These are phyloP conservation scores for Esperia sulphurella DNA, from an alignment of 2,888 invertebrate species.

Conservation along the genomic window DNA sequence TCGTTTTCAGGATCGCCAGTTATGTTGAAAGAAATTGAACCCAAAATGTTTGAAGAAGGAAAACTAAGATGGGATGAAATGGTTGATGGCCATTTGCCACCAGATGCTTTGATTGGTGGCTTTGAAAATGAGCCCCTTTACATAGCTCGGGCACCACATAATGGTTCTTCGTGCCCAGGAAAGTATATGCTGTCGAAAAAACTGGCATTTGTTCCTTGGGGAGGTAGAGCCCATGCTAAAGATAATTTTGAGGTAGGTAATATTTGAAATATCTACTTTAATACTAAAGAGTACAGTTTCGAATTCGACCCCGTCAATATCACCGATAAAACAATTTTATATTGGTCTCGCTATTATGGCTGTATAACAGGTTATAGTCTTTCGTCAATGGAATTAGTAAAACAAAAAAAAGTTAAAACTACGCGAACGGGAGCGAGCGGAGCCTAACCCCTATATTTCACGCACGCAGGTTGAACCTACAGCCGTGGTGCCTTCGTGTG, in stretches of 20 bases:
- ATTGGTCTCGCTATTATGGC: too few species aligned
- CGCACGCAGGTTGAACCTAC: too few species aligned
- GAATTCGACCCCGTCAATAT: too few species aligned
- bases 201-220: slow-evolving; percentile 86
- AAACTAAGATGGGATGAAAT: slow-evolving; percentile 81
- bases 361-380: too few species aligned
- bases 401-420: too few species aligned
- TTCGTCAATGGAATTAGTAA: too few species aligned
- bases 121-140: slow-evolving; percentile 82
- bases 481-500: too few species aligned
- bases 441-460: too few species aligned
- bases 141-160: slow-evolving; percentile 84
- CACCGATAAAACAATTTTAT: too few species aligned
- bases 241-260: slow-evolving; percentile 82
- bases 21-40: slow-evolving; percentile 18
- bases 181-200: slow-evolving; percentile 86
- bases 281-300: too few species aligned
- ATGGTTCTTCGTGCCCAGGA: slow-evolving; percentile 88
- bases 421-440: too few species aligned
- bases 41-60: slow-evolving; percentile 41
- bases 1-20: slow-evolving; percentile 25
- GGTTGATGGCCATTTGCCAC: slow-evolving; percentile 82
- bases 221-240: slow-evolving; percentile 84
- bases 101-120: slow-evolving; percentile 84
- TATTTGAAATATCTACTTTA: too few species aligned